Base-by-base conservation (phyloP, 2,113 vertebrate genomes). In the Origma solitaria region DNA sequence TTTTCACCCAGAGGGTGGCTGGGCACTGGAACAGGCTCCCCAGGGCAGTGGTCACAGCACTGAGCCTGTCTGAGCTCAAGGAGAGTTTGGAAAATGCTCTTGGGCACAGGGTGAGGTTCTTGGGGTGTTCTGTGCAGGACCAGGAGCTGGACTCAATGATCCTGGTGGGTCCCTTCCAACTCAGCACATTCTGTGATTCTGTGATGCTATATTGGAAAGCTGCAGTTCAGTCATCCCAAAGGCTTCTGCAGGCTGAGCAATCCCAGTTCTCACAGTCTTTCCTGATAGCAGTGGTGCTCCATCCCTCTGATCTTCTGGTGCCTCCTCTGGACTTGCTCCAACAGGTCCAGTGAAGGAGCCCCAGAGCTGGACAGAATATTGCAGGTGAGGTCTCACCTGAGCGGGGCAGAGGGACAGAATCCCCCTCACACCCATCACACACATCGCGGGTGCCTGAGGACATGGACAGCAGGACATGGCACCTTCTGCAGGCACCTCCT, bases 41-140 rank as follows among this genome's bases (percentile, higher is more conserved):
- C 33, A n/a, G n/a, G n/a, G n/a, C n/a, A n/a, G n/a, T n/a, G n/a
- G n/a, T n/a, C n/a, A n/a, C n/a, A n/a, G n/a, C n/a, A n/a, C 47
- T 0, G 0, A 45, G 8, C 4, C n/a, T 53, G 12, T 13, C 1
- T 15, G 45, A 51, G 45, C 0, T 24, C 38, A n/a, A 38, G 54
- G n/a, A 70, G 19, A 1, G 0, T 54, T 45, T 62, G 38, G 40
- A 47, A 28, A 70, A 11, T 3, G 23, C 27, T 45, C 15, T 53
- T 18, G 16, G 70, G 33, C 10, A 20, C 64, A 16, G 1, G 33
- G 8, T 33, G 38, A 33, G 2, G 33, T 9, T 23, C 12, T 53
- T 53, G 54, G 22, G 11, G 37, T 50, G 53, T 68, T n/a, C 57
- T 70, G 15, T 9, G 0, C 19, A 24, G 10, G 15, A 23, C 18